These are phyloP conservation scores for Microplitis mediator DNA, from an alignment of 1,140 invertebrate genomes.

Conservation along the genomic window DNA sequence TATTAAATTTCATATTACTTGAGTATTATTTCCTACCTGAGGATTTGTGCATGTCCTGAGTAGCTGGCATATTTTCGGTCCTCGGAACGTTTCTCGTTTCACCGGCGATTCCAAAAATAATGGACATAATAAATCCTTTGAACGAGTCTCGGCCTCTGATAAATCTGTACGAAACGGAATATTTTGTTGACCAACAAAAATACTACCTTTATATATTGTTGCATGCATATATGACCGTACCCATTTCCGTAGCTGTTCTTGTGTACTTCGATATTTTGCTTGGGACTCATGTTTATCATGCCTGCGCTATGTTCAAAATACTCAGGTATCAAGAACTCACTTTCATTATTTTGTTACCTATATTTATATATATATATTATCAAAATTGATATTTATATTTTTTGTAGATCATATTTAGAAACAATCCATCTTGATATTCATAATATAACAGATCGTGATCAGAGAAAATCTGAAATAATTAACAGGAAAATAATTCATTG, in stretches of 20 bases:
- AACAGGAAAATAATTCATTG: background rate
- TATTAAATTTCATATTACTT: background rate
- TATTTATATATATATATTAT: too few relatives aligned
- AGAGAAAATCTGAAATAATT: background rate
- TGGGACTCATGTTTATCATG: slow-evolving; percentile 17
- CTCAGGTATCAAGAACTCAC: background rate
- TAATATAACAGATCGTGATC: background rate
- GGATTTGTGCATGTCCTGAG: background rate
- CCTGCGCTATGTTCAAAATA: slow-evolving; percentile 20
- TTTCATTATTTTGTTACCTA: too few relatives aligned
- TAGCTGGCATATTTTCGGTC: slow-evolving; percentile 13
- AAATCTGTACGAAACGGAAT: slow-evolving; percentile 13
- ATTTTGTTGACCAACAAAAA: slow-evolving; percentile 21
- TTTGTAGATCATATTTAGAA: background rate
- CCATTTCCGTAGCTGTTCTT: background rate
- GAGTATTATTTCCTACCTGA: background rate
- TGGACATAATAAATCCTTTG: slow-evolving; percentile 17
- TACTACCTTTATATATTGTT: slow-evolving; percentile 27
- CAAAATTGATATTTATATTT: background rate
- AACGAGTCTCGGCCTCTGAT: slow-evolving; percentile 16
- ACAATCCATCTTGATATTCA: background rate
- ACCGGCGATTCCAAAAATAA: slow-evolving; percentile 16
- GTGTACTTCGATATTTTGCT: slow-evolving; percentile 22
- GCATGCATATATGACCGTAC: slow-evolving; percentile 15
- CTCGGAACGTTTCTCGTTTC: background rate